Conservation (phyloP, 2,888 invertebrate genomes). For the Himalopsyche tibetana region DNA sequence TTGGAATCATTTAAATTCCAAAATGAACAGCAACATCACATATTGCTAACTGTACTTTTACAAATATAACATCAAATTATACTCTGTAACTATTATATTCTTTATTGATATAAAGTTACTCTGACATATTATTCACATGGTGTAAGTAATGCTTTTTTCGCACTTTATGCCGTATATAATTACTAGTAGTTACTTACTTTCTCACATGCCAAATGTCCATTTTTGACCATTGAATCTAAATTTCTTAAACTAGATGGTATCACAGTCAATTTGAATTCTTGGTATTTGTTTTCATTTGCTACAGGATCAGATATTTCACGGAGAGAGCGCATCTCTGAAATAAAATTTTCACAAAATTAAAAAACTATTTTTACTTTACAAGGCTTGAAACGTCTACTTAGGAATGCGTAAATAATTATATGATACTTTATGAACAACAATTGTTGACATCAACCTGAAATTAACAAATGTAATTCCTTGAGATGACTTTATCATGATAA, state of each 20-base stretch:
- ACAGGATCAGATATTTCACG: constrained; percentile 68
- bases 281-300: constrained; percentile 67
- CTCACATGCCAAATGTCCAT: constrained; percentile 69
- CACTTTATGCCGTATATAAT: too few species aligned
- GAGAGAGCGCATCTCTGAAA: constrained; percentile 67
- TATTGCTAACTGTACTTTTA: too few species aligned
- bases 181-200: constrained; percentile 67
- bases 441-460: neutral
- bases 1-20: too few species aligned
- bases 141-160: too few species aligned
- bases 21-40: too few species aligned
- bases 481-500: neutral
- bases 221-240: constrained; percentile 68
- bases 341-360: neutral
- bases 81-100: too few species aligned
- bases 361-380: neutral
- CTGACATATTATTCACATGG: too few species aligned
- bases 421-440: neutral
- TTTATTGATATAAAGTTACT: too few species aligned
- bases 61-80: too few species aligned
- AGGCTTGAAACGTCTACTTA: too few species aligned
- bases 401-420: too few species aligned
- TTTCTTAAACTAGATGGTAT: constrained; percentile 67
- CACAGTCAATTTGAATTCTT: constrained; percentile 66
- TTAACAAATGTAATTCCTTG: neutral